phyloP scores from a whole-genome alignment of 1,140 invertebrate genomes.

The Teleopsis dalmanni region DNA sequence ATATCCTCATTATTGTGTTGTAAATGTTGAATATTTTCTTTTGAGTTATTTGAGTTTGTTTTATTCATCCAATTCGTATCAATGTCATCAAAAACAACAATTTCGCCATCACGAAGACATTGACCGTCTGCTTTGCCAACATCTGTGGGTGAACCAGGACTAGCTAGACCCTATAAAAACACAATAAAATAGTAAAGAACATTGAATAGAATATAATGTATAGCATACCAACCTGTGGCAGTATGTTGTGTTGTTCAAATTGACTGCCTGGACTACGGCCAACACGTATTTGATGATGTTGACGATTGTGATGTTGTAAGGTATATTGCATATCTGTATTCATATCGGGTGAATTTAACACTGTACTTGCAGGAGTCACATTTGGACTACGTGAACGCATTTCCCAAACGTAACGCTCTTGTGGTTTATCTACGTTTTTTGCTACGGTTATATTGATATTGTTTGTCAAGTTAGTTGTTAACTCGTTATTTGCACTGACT shows the following conservation, averaged over 20 bases:
- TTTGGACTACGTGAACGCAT: slow-evolving; percentile 41
- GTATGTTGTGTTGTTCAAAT: slow-evolving; percentile 28
- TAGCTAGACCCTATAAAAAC: slow-evolving; percentile 24
- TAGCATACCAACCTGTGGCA: slow-evolving; percentile 14
- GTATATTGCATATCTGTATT: slow-evolving; percentile 25
- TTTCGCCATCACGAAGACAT: slow-evolving; percentile 49
- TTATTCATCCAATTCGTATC: slow-evolving; percentile 58
- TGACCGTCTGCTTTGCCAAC: slow-evolving; percentile 35
- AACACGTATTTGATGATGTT: slow-evolving; percentile 32
- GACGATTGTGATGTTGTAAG: slow-evolving; percentile 26
- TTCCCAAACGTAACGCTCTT: slow-evolving; percentile 42
- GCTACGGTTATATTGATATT: background rate
- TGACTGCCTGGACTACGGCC: slow-evolving; percentile 40
- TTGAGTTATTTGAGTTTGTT: slow-evolving; percentile 12
- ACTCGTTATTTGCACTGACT: background rate
- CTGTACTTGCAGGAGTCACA: slow-evolving; percentile 41
- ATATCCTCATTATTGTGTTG: slow-evolving; percentile 45
- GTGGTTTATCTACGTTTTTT: slow-evolving; percentile 10
- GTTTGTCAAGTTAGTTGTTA: background rate
- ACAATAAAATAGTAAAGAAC: background rate
- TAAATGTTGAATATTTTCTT: slow-evolving; percentile 4
- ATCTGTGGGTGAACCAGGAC: slow-evolving; percentile 38
- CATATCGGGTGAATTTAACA: slow-evolving; percentile 41
- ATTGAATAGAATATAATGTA: background rate
- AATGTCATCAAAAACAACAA: slow-evolving; percentile 74